Evolutionary conservation across 2,888 invertebrate species (phyloP), one percentile per base, ranked within the genome.

Genomic region (Apotomis betuletana): DNA sequence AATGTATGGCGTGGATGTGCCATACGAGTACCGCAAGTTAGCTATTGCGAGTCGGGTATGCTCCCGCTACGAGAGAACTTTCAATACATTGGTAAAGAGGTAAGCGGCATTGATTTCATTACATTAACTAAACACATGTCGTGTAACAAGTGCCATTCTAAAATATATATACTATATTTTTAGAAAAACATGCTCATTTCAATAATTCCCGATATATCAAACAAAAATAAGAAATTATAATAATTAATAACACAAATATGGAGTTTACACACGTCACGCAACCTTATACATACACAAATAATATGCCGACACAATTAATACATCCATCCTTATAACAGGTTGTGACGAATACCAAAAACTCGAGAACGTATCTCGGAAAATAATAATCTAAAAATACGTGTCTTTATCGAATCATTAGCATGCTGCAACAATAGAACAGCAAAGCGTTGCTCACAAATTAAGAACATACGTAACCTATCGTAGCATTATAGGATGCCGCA

Each of bases 211-310:
- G 83, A 79, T 79, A 82, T 81, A 83, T 76, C 76, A 79, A 77
- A 78, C 71, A 80, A 81, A 83, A 78, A 83, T 83, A 81, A 81
- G 78, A 84, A 85, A 85, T 77, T 84, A 86, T 83, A 85, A 86
- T 85, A 84, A 87, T 80, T 83, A 85, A 86, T 85, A 84, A 87
- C 80, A 86, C 82, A 83, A 85, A 86, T 85, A 79, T 80, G 83
- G 83, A 81, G 84, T 83, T 83, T 80, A 80, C 78, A 81, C 83
- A 82, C 81, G 83, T 72, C 83, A 85, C 78, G 81, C 78, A 81
- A 82, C 78, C 81, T 79, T 79, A 84, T 78, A 84, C 79, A 80
- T 80, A 83, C 81, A 83, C 79, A 83, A 78, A 78, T 81, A 80
- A 82, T 81, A 81, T 46, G 58, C 69, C 52, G 82, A 85, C 79